Percentiles rank a stretch among this genome's conserved stretches.
These are phyloP conservation scores for Cheilosia soror DNA, from an alignment of 2,888 invertebrate genomes.

Conservation along the genomic window DNA sequence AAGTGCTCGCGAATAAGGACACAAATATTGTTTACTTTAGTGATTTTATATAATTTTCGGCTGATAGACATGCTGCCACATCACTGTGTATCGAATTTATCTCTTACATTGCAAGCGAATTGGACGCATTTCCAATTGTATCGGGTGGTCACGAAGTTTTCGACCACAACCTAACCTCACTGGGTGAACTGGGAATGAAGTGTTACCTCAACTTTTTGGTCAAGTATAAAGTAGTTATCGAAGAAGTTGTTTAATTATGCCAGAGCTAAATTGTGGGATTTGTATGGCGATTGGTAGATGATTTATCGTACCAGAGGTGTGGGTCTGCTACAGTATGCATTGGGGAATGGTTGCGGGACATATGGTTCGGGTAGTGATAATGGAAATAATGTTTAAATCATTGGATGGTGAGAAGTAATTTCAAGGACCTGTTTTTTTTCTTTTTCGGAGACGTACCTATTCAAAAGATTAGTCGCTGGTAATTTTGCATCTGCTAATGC, in stretches of 20 bases:
- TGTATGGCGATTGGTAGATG: not conserved
- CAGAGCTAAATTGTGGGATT: not conserved
- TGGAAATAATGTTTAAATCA: not conserved
- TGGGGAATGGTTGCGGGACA: constrained; percentile 2
- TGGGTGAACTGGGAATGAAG: constrained; percentile 51
- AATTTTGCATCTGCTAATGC: no score
- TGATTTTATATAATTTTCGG: constrained; percentile 66
- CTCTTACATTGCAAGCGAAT: constrained; percentile 46
- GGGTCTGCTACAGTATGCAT: not conserved
- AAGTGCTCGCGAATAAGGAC: constrained; percentile 75
- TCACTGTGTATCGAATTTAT: constrained; percentile 15
- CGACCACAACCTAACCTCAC: constrained; percentile 69
- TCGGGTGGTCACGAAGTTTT: constrained; percentile 51
- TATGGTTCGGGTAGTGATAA: constrained; percentile 26
- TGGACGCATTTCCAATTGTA: constrained; percentile 37
- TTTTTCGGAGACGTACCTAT: no score
- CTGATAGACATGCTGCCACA: not conserved
- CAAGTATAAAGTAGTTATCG: constrained; percentile 1
- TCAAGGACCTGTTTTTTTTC: not conserved
- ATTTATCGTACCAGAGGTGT: not conserved
- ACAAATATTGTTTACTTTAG: constrained; percentile 68
- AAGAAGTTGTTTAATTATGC: not conserved
- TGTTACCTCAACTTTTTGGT: constrained; percentile 51
- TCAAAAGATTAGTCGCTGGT: no score
- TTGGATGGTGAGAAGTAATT: not conserved